A percentile compares a stretch with the other conserved stretches of the same genome.
Evolutionary conservation across 2,888 invertebrate species (phyloP).

Genomic region (Chalcis sispes): DNA sequence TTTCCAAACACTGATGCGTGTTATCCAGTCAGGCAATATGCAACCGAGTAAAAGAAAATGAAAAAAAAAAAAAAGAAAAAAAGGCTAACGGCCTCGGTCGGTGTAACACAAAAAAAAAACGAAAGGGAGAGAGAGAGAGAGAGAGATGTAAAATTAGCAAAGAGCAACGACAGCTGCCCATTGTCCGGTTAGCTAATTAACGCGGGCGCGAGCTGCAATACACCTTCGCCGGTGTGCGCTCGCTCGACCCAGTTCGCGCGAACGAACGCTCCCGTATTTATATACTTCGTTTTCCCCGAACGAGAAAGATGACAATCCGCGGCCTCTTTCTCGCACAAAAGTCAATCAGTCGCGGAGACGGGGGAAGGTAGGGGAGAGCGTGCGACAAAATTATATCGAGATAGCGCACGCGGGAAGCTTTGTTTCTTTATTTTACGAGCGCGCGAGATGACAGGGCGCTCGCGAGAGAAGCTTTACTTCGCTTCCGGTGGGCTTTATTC

Average conservation of each 20-base stretch:
- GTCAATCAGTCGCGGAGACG: constrained; percentile 44
- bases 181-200: constrained; percentile 32
- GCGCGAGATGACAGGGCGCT: constrained; percentile 51
- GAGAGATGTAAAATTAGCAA: not conserved
- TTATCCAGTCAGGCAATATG: too few species aligned
- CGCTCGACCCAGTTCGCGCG: constrained; percentile 14
- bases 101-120: not conserved
- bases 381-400: not conserved
- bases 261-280: constrained; percentile 1
- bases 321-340: constrained; percentile 39
- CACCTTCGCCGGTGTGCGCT: constrained; percentile 2
- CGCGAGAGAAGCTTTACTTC: constrained; percentile 43
- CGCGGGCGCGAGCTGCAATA: not conserved
- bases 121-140: too few species aligned
- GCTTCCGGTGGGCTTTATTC: constrained; percentile 59
- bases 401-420: too few species aligned
- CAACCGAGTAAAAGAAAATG: not conserved
- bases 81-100: not conserved
- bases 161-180: not conserved
- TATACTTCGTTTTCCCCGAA: not conserved
- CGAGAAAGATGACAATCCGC: constrained; percentile 23
- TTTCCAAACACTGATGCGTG: too few species aligned
- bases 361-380: not conserved
- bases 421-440: constrained; percentile 44
- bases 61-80: constrained; percentile 1